Conservation (phyloP, 2,888 invertebrate species). For the Melinopterus prodromus region DNA sequence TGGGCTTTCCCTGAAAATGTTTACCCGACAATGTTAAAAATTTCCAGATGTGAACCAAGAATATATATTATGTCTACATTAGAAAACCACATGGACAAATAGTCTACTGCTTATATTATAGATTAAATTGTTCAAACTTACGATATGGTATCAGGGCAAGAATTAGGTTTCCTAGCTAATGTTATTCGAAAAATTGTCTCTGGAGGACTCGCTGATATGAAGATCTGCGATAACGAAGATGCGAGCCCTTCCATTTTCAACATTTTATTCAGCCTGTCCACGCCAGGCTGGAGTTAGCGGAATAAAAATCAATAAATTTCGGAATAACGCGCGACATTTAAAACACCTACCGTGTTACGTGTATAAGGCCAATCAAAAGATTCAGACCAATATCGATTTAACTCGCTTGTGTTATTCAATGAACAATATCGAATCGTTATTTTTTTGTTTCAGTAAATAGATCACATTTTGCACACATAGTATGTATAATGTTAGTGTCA, state of each 20-base stretch:
- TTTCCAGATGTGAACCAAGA: too few species aligned
- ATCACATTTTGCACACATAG: not conserved
- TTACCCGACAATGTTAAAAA: not conserved
- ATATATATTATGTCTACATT: not conserved
- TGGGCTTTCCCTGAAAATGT: not conserved
- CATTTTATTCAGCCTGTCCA: slow-evolving; percentile 4
- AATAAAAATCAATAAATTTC: not conserved
- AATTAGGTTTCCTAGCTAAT: not conserved
- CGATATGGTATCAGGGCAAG: not conserved
- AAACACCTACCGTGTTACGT: not conserved
- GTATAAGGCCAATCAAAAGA: not conserved
- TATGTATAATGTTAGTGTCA: not conserved
- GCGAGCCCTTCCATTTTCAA: not conserved
- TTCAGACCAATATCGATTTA: not conserved
- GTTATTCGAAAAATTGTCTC: not conserved
- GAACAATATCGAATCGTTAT: too few species aligned
- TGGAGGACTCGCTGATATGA: not conserved
- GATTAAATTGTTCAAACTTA: not conserved
- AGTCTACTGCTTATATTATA: not conserved
- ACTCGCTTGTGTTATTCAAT: not conserved
- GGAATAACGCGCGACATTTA: not conserved
- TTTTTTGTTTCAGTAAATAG: not conserved
- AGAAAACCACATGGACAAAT: not conserved
- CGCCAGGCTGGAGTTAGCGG: not conserved
- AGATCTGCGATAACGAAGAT: not conserved